Evolutionary conservation across 1,140 invertebrate genomes (phyloP).

Genomic region (Arion vulgaris): DNA sequence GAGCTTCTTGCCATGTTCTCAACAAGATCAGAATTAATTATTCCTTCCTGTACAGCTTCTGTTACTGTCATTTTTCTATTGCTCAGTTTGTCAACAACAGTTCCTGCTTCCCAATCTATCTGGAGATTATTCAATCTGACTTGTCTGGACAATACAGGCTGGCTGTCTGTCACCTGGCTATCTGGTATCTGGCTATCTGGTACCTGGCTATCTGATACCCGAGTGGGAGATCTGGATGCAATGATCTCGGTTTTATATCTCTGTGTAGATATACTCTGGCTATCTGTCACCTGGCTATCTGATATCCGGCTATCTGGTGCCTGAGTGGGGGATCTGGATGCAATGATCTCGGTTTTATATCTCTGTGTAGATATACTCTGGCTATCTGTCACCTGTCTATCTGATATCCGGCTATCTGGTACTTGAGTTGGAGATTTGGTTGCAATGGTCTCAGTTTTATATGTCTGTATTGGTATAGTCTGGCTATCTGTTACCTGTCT

Average conservation of each 20-base stretch:
- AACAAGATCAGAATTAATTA: slow-evolving; percentile 86
- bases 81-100: slow-evolving; percentile 80
- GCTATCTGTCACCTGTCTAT: no score
- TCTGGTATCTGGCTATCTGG: no score
- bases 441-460: not conserved
- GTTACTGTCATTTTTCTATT: slow-evolving; percentile 85
- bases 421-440: not conserved
- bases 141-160: slow-evolving; percentile 10
- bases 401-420: no score
- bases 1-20: slow-evolving; percentile 78
- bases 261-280: no score
- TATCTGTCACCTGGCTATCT: no score
- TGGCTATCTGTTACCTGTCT: no score
- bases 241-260: slow-evolving; percentile 75
- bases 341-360: no score
- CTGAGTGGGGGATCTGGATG: no score
- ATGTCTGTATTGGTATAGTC: slow-evolving; percentile 87
- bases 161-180: slow-evolving; percentile 66
- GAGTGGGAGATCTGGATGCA: not conserved
- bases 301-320: no score
- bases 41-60: slow-evolving; percentile 87
- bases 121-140: slow-evolving; percentile 49
- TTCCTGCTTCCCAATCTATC: slow-evolving; percentile 63
- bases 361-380: no score
- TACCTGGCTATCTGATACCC: no score